These are phyloP conservation scores for Condylostylus longicornis DNA, from an alignment of 1,140 invertebrate species.

Conservation along the genomic window DNA sequence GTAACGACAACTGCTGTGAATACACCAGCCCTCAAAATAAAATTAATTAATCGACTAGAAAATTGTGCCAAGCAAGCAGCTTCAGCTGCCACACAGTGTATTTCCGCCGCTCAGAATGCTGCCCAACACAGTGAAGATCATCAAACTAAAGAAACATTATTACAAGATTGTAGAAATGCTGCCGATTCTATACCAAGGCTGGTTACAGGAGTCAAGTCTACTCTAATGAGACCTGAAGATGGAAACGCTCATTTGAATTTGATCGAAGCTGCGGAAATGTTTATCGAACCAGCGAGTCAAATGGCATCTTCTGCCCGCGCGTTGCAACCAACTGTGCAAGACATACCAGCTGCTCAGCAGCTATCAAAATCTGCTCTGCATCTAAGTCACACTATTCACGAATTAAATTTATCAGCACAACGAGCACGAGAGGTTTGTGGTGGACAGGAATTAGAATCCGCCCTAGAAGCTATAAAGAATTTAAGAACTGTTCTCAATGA, in stretches of 20 bases:
- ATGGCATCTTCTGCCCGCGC: constrained; percentile 65
- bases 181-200: constrained; percentile 66
- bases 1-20: constrained; percentile 73
- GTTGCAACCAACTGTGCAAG: constrained; percentile 69
- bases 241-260: constrained; percentile 63
- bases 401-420: constrained; percentile 53
- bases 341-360: constrained; percentile 61
- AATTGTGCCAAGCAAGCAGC: constrained; percentile 75
- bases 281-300: constrained; percentile 51
- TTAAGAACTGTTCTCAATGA: constrained; percentile 71
- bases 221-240: constrained; percentile 52
- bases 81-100: constrained; percentile 77
- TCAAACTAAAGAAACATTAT: constrained; percentile 41
- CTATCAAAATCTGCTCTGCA: constrained; percentile 31
- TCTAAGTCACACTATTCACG: constrained; percentile 33
- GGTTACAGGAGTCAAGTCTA: constrained; percentile 66
- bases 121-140: constrained; percentile 39
- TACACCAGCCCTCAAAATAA: constrained; percentile 57
- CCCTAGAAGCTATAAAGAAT: constrained; percentile 62
- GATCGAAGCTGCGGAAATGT: constrained; percentile 75
- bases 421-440: constrained; percentile 77
- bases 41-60: constrained; percentile 58
- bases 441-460: constrained; percentile 71
- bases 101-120: constrained; percentile 68
- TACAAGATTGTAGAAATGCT: constrained; percentile 60